A percentile compares a stretch with the other conserved stretches of the same genome.
Evolutionary conservation across 2,888 invertebrate genomes (phyloP).

Genomic region (Pecten maximus): DNA sequence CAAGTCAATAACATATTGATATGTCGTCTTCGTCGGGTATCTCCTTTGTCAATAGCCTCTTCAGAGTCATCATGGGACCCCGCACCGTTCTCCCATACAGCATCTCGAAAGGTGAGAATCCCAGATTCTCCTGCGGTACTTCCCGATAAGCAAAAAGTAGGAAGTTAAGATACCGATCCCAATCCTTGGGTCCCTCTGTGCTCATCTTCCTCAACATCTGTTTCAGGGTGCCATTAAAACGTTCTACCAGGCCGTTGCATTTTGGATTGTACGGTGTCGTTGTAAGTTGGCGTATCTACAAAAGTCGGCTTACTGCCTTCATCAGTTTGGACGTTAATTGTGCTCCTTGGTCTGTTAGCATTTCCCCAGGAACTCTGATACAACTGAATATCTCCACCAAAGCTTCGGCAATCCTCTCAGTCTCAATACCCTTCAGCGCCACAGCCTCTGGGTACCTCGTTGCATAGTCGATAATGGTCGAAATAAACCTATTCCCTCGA

Average conservation of each 20-base stretch:
- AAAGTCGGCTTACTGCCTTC: conserved; percentile 52
- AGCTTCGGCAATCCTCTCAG: conserved; percentile 60
- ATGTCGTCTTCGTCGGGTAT: too few relatives aligned
- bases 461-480: conserved; percentile 57
- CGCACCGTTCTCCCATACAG: too few relatives aligned
- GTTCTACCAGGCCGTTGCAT: conserved; percentile 37
- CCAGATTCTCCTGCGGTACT: too few relatives aligned
- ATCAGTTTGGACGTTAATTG: conserved; percentile 61
- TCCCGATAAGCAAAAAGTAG: too few relatives aligned
- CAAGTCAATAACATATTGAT: too few relatives aligned
- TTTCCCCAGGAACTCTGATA: conserved; percentile 57
- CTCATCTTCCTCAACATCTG: too few relatives aligned
- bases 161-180: too few relatives aligned
- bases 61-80: too few relatives aligned
- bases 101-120: too few relatives aligned
- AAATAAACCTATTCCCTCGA: conserved; percentile 57
- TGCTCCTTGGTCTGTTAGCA: conserved; percentile 60
- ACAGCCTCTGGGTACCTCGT: conserved; percentile 58
- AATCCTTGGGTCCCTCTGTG: conserved; percentile 40
- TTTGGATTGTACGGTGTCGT: conserved; percentile 50
- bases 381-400: conserved; percentile 53
- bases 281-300: conserved; percentile 50
- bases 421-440: conserved; percentile 51
- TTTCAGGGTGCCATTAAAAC: conserved; percentile 36
- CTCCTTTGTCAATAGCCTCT: too few relatives aligned